Evolutionary conservation across 2,797 vertebrate species (phyloP).

Genomic region (Limosa lapponica): DNA sequence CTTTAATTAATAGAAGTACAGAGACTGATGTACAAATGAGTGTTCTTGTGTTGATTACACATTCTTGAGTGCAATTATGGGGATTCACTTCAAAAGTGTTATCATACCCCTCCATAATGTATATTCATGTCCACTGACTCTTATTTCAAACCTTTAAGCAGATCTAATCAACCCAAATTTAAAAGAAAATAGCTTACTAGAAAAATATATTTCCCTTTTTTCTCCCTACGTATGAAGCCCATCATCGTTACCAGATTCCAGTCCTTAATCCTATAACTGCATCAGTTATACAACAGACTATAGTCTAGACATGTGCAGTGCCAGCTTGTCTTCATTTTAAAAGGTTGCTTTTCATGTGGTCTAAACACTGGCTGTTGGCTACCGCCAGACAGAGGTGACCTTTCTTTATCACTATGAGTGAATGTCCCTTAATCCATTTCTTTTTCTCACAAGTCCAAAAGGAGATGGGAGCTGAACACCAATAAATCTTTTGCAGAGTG

Average conservation of each 20-base stretch:
- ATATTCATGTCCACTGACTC: slow-evolving; percentile 40
- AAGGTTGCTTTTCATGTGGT: neutral
- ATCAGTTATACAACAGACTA: neutral
- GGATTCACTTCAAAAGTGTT: slow-evolving; percentile 48
- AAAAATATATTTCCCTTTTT: neutral
- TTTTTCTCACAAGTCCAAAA: neutral
- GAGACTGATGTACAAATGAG: slow-evolving; percentile 45
- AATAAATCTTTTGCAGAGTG: neutral
- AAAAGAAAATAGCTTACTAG: neutral
- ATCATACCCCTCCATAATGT: neutral
- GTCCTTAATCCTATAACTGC: neutral
- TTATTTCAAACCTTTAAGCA: slow-evolving; percentile 9
- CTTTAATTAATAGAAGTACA: slow-evolving; percentile 59
- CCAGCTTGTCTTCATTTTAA: neutral
- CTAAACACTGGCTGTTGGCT: neutral
- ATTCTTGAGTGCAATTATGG: slow-evolving; percentile 51
- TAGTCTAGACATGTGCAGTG: neutral
- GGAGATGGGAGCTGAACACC: neutral
- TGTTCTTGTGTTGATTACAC: slow-evolving; percentile 53
- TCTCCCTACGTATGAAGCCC: neutral
- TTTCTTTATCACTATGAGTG: neutral
- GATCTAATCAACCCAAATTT: neutral
- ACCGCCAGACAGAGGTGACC: neutral
- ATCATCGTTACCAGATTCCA: neutral
- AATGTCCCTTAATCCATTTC: neutral